Percentiles rank a stretch among this genome's conserved stretches.
Conservation (phyloP, 2,797 vertebrate genomes). For the Mormyrus hasselquistii region DNA sequence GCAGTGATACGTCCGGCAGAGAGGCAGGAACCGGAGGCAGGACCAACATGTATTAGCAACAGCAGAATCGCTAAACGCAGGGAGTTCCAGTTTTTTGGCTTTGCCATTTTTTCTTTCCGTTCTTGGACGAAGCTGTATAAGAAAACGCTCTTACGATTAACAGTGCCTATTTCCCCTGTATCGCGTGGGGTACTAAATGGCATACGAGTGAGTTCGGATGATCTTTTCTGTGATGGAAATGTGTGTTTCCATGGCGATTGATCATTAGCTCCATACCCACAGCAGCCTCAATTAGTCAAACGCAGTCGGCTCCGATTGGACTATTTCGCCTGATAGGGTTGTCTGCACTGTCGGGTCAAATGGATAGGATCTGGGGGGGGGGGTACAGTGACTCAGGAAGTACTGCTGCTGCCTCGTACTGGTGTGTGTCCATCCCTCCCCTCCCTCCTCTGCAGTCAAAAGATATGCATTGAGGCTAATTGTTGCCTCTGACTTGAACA, state of each 20-base stretch:
- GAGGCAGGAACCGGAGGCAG: neutral
- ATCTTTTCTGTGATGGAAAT: conserved; percentile 1
- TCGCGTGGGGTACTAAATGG: neutral
- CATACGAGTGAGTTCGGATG: neutral
- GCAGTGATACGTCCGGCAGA: neutral
- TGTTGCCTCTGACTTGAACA: neutral
- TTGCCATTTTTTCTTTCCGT: neutral
- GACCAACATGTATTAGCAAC: neutral
- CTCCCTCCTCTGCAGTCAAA: neutral
- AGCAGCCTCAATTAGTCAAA: conserved; percentile 1
- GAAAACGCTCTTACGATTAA: neutral
- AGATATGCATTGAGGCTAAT: neutral
- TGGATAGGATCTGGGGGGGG: neutral
- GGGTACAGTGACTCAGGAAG: neutral
- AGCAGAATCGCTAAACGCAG: neutral
- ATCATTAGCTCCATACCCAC: neutral
- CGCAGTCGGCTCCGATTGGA: neutral
- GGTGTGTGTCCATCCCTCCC: neutral
- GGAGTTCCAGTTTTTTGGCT: neutral
- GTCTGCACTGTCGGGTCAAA: neutral
- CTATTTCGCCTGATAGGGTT: neutral
- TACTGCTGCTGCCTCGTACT: neutral
- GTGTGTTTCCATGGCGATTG: conserved; percentile 13
- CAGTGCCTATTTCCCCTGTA: neutral
- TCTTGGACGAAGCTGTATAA: neutral